Evolutionary conservation across 2,888 invertebrate species (phyloP).

Genomic region (Drosophila flavopinicola): DNA sequence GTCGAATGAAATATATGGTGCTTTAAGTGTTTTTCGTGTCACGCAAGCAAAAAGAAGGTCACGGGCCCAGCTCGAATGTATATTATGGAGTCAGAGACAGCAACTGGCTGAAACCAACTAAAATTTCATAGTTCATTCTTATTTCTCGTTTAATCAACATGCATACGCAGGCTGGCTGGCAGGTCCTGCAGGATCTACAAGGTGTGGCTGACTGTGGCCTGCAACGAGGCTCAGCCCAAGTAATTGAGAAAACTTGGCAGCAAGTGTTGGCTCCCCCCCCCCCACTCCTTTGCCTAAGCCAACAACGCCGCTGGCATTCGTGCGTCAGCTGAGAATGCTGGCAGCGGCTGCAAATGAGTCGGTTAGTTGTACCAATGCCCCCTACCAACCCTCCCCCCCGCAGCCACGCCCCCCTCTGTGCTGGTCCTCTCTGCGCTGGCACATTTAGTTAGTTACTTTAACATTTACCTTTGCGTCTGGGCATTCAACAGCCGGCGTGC

Average conservation of each 20-base stretch:
- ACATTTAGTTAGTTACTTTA: constrained; percentile 69
- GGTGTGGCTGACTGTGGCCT: constrained; percentile 31
- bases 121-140: constrained; percentile 71
- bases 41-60: no score
- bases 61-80: constrained; percentile 4
- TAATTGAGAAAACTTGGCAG: constrained; percentile 74
- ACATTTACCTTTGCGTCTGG: constrained; percentile 66
- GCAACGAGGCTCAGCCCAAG: constrained; percentile 44
- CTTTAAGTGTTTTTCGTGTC: no score
- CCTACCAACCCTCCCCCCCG: neutral
- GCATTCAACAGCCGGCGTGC: constrained; percentile 41
- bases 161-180: constrained; percentile 38
- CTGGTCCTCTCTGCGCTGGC: constrained; percentile 21
- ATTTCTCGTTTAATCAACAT: constrained; percentile 75
- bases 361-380: neutral
- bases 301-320: constrained; percentile 35
- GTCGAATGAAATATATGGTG: no score
- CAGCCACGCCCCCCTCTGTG: neutral
- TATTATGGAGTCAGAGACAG: constrained; percentile 16
- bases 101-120: constrained; percentile 45
- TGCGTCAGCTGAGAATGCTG: constrained; percentile 18
- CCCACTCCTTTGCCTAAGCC: neutral
- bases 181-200: constrained; percentile 10
- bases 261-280: constrained; percentile 46
- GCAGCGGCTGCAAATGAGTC: constrained; percentile 53